Percentiles rank a stretch among this genome's conserved stretches.
Evolutionary conservation across 2,888 invertebrate species (phyloP).

Genomic region (Unio delphinus): DNA sequence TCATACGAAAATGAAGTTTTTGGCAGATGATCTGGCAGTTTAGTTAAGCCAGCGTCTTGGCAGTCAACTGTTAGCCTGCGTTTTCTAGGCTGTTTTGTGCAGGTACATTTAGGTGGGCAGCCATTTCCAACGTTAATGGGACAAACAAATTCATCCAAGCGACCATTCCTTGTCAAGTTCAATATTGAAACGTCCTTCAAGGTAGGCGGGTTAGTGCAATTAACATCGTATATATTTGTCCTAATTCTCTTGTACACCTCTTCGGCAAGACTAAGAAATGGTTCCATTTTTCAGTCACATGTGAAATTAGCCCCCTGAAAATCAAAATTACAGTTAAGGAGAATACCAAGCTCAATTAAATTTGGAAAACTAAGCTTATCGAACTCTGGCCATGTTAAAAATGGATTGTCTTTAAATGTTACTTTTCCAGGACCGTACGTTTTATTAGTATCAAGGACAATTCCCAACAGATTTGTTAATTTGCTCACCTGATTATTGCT

Average conservation of each 20-base stretch:
- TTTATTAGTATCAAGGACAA: slow-evolving; percentile 1
- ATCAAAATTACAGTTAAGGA: slow-evolving; percentile 3
- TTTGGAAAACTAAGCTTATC: slow-evolving; percentile 7
- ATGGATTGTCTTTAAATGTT: background rate
- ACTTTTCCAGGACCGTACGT: slow-evolving; percentile 4
- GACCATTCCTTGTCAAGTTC: background rate
- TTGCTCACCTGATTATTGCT: slow-evolving; percentile 2
- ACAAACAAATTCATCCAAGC: slow-evolving; percentile 4
- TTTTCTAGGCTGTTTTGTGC: slow-evolving; percentile 11
- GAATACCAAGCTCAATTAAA: slow-evolving; percentile 1
- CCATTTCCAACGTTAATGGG: background rate
- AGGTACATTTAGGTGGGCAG: slow-evolving; percentile 6
- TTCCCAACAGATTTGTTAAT: slow-evolving; percentile 1
- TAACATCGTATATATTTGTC: background rate
- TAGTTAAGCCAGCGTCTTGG: background rate
- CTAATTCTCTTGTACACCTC: slow-evolving; percentile 1
- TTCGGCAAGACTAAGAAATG: background rate
- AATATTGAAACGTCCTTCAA: slow-evolving; percentile 5
- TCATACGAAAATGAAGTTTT: too few relatives aligned
- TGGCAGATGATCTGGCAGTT: slow-evolving; percentile 7
- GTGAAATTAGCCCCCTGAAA: background rate
- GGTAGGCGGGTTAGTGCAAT: slow-evolving; percentile 3
- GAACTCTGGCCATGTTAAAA: slow-evolving; percentile 5
- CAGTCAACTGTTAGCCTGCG: slow-evolving; percentile 8
- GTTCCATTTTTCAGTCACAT: slow-evolving; percentile 15